A percentile compares a stretch with the other conserved stretches of the same genome.
Conservation (phyloP, 2,888 invertebrate species). For the Anticlea derivata region DNA sequence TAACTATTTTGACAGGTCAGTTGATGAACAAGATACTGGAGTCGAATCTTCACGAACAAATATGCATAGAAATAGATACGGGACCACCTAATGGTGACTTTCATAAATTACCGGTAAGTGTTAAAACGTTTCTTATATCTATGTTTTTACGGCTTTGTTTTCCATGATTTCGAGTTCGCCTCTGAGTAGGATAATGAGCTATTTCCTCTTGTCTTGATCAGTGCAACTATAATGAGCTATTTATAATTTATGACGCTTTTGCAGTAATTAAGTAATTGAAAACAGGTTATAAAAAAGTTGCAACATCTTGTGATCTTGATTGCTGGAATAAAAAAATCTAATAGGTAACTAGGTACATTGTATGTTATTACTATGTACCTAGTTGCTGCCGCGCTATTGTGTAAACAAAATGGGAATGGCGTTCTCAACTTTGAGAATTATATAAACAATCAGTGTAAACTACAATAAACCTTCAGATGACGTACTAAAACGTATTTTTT, state of each 20-base stretch:
- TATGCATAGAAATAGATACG: conserved; percentile 54
- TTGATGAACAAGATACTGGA: conserved; percentile 64
- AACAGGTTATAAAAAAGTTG: no score
- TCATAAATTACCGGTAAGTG: conserved; percentile 69
- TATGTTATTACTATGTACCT: no score
- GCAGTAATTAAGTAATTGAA: not conserved
- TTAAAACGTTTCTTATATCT: not conserved
- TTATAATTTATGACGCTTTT: not conserved
- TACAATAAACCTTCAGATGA: no score
- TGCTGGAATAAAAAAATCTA: no score
- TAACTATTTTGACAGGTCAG: conserved; percentile 52
- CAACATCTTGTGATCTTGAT: no score
- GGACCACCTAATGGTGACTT: conserved; percentile 71
- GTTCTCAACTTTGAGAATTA: no score
- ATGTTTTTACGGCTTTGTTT: not conserved
- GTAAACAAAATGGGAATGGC: no score
- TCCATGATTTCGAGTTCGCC: not conserved
- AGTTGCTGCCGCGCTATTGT: no score
- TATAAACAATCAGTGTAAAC: no score
- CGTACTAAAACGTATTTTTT: no score
- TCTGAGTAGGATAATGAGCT: no score
- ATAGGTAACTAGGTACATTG: no score
- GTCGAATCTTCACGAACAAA: conserved; percentile 65
- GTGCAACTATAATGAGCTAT: not conserved
- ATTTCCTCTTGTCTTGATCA: not conserved